These are phyloP conservation scores for Uria aalge DNA, from an alignment of 2,113 vertebrate genomes.

Conservation along the genomic window DNA sequence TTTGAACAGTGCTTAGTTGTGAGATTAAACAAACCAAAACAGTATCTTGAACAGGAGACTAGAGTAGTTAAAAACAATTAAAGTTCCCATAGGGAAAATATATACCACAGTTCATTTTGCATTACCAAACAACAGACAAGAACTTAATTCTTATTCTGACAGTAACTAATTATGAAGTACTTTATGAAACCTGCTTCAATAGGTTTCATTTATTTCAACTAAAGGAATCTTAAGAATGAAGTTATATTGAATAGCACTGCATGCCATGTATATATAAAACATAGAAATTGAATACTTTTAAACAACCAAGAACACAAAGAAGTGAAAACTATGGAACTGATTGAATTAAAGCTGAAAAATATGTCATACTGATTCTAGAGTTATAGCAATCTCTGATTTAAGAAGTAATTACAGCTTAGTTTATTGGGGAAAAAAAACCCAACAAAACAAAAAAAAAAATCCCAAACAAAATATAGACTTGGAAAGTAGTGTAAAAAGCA, in stretches of 20 bases:
- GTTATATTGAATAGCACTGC: background rate
- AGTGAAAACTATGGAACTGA: background rate
- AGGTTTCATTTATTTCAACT: background rate
- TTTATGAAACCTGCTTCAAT: background rate
- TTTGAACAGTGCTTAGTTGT: background rate
- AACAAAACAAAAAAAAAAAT: background rate
- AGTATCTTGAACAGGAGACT: background rate
- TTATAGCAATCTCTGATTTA: background rate
- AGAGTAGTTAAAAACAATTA: background rate
- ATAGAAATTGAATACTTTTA: background rate
- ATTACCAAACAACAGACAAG: background rate
- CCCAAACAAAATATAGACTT: background rate
- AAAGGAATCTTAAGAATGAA: background rate
- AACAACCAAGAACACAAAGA: background rate
- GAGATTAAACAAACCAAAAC: background rate
- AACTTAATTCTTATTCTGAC: background rate
- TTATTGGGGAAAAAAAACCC: accelerated
- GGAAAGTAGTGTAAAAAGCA: background rate
- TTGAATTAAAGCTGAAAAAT: background rate
- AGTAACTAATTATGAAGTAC: background rate
- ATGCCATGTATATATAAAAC: background rate
- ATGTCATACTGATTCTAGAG: background rate
- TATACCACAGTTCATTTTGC: background rate
- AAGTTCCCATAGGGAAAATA: background rate
- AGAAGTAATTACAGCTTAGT: background rate